Base-by-base conservation (phyloP, 2,888 invertebrate genomes). In the Teinopalpus imperialis region DNA sequence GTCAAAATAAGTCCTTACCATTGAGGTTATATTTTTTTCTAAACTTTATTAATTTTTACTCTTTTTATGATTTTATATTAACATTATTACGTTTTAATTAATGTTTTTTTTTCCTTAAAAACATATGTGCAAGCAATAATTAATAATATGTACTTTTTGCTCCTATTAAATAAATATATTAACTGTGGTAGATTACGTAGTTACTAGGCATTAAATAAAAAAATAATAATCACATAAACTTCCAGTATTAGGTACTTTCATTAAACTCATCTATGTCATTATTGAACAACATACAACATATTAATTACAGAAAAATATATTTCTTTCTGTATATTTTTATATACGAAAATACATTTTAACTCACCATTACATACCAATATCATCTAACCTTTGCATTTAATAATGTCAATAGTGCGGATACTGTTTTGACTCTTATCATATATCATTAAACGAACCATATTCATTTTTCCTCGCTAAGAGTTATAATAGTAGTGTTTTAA, bases 151-250 rank as follows among this genome's bases (percentile, higher is more conserved):
- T 29, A 10, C 4, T 29, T 7, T 23, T 16, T 16, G 53, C 43
- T 49, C 35, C 21, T 40, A 42, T 45, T 43, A 10, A 29, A 12
- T 43, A 10, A 29, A 12, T 13, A n/a, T 34, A 3, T n/a, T 23
- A 35, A 2, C 12, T 23, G 36, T 29, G 2, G 16, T 39, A 29
- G 39, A 10, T 5, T 7, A 8, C 23, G 24, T 44, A 44, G 31
- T 18, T n/a, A 14, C 5, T 37, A 37, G 32, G 6, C 6, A 20
- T 30, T 30, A 18, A 8, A 18, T 14, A 14, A 14, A 41, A 30
- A 44, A 53, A 46, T 53, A 73, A 52, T 77, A 71, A 79, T 82
- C 82, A 82, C 81, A 55, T 71, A 62, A 65, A 78, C 83, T 85
- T 83, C 82, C 82, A 82, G 49, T 65, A 41, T 60, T 77, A 78